Conservation (phyloP, 2,797 vertebrate species). For the Gambelia wislizenii region DNA sequence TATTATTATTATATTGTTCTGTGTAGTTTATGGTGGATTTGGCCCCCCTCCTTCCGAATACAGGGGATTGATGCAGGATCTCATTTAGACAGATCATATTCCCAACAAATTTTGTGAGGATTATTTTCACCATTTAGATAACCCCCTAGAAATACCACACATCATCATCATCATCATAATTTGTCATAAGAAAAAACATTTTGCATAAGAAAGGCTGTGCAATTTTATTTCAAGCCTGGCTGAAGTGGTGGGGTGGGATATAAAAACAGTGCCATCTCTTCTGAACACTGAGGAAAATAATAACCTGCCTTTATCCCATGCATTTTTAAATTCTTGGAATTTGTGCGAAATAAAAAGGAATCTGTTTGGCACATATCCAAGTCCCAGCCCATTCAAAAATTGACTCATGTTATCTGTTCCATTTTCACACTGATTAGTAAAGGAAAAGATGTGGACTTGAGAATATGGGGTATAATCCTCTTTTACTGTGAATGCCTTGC, state of each 20-base stretch:
- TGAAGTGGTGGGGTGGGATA: neutral
- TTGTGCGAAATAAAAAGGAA: conserved; percentile 31
- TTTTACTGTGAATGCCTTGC: neutral
- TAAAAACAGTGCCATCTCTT: neutral
- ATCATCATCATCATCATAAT: no score
- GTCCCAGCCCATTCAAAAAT: neutral
- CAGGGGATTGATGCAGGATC: no score
- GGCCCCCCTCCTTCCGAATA: no score
- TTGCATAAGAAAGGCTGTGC: conserved; percentile 2
- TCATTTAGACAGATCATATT: no score
- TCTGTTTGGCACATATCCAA: neutral
- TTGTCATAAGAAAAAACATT: conserved; percentile 25
- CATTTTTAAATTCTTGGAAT: conserved; percentile 20
- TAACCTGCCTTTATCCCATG: neutral
- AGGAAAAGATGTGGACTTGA: neutral
- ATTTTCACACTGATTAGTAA: conserved; percentile 44
- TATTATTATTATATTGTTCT: no score
- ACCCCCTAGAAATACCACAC: neutral
- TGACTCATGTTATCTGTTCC: neutral
- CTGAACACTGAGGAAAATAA: conserved; percentile 1
- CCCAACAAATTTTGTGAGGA: no score
- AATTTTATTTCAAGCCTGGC: conserved; percentile 3
- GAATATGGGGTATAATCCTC: conserved; percentile 35
- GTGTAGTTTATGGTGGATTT: no score
- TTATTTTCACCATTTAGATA: no score